Evolutionary conservation across 92 coral and sea anemone genomes (phyloP).

Genomic region (Diadumene lineata): DNA sequence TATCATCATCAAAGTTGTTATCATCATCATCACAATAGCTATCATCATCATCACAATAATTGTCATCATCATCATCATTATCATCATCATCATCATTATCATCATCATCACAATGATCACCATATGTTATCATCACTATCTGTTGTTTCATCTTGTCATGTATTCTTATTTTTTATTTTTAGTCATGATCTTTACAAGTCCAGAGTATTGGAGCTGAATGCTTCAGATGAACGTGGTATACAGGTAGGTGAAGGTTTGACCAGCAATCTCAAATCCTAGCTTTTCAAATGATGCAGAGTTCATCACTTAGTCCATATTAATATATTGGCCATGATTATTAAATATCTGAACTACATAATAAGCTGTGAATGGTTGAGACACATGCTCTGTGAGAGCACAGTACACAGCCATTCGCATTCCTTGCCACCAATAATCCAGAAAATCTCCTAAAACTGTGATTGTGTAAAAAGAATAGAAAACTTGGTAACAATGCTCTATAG

Average conservation of each 20-base stretch:
- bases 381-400: no score
- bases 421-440: no score
- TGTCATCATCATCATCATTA: not conserved
- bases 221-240: conserved; percentile 98
- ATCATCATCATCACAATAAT: not conserved
- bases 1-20: not conserved
- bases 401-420: no score
- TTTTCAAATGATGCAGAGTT: no score
- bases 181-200: conserved; percentile 82
- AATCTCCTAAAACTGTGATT: no score
- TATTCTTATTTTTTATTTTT: conserved; percentile 6
- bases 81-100: not conserved
- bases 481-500: no score
- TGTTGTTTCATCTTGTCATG: not conserved
- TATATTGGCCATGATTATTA: no score
- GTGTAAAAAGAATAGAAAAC: no score
- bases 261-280: not conserved
- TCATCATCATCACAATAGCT: not conserved
- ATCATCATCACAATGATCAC: not conserved
- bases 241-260: conserved; percentile 53
- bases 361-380: no score
- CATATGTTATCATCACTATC: not conserved
- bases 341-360: no score
- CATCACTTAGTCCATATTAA: no score
- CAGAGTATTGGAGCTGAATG: conserved; percentile 95